Evolutionary conservation across 37 sponge, comb jelly and placozoan genomes (phyloP).

Genomic region (Corticium candelabrum): DNA sequence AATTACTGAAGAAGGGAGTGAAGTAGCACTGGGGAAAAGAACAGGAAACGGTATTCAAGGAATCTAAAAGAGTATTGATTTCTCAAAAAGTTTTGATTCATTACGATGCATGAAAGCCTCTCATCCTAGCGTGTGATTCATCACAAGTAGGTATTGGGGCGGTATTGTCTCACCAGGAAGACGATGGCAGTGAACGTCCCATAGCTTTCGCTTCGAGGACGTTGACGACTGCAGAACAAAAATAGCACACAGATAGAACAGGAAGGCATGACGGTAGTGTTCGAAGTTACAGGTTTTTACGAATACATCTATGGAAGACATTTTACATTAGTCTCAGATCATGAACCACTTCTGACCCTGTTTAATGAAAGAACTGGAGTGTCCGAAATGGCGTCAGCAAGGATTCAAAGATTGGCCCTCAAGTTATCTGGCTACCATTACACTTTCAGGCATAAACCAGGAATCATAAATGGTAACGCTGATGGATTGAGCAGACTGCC

Average conservation of each 20-base stretch:
- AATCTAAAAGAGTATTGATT: too few relatives aligned
- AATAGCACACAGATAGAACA: slow-evolving; percentile 17
- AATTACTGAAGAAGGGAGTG: slow-evolving; percentile 6
- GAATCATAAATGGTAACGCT: too few relatives aligned
- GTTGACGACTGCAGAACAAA: slow-evolving; percentile 18
- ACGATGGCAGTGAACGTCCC: too few relatives aligned
- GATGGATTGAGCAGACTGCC: too few relatives aligned
- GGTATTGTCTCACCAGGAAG: too few relatives aligned
- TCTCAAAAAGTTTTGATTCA: too few relatives aligned
- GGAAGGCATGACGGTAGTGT: too few relatives aligned
- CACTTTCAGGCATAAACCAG: slow-evolving; percentile 13
- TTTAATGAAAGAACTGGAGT: too few relatives aligned
- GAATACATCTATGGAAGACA: slow-evolving; percentile 14
- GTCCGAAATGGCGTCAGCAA: too few relatives aligned
- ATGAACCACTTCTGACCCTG: slow-evolving; percentile 15
- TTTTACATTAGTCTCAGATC: slow-evolving; percentile 23
- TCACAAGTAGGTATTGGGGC: slow-evolving; percentile 28
- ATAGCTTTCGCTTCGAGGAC: too few relatives aligned
- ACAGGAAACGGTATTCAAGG: slow-evolving; percentile 18
- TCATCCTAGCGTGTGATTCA: too few relatives aligned
- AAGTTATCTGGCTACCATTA: slow-evolving; percentile 18
- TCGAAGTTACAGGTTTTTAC: too few relatives aligned
- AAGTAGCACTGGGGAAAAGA: slow-evolving; percentile 10
- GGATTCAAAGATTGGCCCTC: slow-evolving; percentile 22
- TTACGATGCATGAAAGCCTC: slow-evolving; percentile 9